phyloP scores from a whole-genome alignment of 2,113 vertebrate species.

The Neoarius graeffei region DNA sequence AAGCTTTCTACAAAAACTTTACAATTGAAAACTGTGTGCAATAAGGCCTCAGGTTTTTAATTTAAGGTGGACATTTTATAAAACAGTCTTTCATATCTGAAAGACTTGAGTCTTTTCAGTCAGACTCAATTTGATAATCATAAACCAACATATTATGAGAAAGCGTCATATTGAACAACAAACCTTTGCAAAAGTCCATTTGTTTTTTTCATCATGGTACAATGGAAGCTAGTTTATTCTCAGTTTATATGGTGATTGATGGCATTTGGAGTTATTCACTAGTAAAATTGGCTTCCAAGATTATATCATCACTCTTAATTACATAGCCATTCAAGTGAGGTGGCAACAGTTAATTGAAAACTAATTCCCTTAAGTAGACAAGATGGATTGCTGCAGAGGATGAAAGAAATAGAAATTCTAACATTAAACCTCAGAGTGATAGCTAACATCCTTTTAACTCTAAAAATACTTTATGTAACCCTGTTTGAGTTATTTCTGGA shows the following conservation, averaged over 20 bases:
- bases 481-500: not conserved
- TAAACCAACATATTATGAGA: not conserved
- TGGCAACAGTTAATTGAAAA: conserved; percentile 57
- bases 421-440: conserved; percentile 27
- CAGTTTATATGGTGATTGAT: conserved; percentile 51
- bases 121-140: not conserved
- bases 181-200: conserved; percentile 24
- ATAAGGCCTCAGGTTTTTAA: too few species aligned
- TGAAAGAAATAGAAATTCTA: conserved; percentile 45
- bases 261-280: conserved; percentile 50
- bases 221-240: conserved; percentile 32
- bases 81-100: not conserved
- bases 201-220: conserved; percentile 23
- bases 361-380: conserved; percentile 55
- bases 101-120: not conserved
- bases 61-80: not conserved
- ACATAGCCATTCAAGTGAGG: conserved; percentile 52
- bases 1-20: not conserved
- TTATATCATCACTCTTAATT: conserved; percentile 61
- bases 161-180: not conserved
- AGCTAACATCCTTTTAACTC: not conserved
- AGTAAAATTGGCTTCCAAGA: conserved; percentile 55
- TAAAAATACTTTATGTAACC: not conserved
- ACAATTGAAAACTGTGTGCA: too few species aligned
- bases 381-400: conserved; percentile 45